These are phyloP conservation scores for Sebastes iracundus DNA, from an alignment of 2,797 vertebrate genomes.

Conservation along the genomic window DNA sequence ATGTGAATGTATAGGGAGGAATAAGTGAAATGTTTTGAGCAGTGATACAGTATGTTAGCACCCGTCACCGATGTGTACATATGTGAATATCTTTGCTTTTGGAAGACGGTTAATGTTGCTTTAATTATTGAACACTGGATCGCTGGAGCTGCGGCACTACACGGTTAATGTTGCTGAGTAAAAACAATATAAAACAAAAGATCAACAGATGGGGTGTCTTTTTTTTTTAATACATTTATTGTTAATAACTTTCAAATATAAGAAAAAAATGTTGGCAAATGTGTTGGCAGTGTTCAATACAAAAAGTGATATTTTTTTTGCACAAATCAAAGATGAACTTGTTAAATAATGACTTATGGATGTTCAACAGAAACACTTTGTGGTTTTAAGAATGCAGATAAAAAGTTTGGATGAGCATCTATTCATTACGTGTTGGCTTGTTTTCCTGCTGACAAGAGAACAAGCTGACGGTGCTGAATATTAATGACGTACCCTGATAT, in stretches of 20 bases:
- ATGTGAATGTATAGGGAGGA: neutral
- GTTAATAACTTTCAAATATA: slow-evolving; percentile 65
- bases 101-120: neutral
- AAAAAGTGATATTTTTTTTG: slow-evolving; percentile 54
- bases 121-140: neutral
- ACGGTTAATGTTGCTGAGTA: neutral
- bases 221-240: slow-evolving; percentile 73
- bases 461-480: slow-evolving; percentile 14
- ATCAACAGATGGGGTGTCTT: neutral
- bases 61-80: neutral
- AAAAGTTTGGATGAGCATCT: slow-evolving; percentile 26
- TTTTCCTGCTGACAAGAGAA: slow-evolving; percentile 30
- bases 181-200: neutral
- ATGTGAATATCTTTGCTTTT: slow-evolving; percentile 33
- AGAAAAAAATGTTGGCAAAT: slow-evolving; percentile 58
- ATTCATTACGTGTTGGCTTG: neutral
- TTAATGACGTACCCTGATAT: slow-evolving; percentile 41
- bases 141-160: neutral
- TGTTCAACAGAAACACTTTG: slow-evolving; percentile 27
- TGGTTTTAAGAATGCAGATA: slow-evolving; percentile 22
- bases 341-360: slow-evolving; percentile 1
- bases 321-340: slow-evolving; percentile 41
- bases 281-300: slow-evolving; percentile 71
- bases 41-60: neutral
- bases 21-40: neutral